Conservation (phyloP, 2,797 vertebrate species). For the Sebastes oblongus region DNA sequence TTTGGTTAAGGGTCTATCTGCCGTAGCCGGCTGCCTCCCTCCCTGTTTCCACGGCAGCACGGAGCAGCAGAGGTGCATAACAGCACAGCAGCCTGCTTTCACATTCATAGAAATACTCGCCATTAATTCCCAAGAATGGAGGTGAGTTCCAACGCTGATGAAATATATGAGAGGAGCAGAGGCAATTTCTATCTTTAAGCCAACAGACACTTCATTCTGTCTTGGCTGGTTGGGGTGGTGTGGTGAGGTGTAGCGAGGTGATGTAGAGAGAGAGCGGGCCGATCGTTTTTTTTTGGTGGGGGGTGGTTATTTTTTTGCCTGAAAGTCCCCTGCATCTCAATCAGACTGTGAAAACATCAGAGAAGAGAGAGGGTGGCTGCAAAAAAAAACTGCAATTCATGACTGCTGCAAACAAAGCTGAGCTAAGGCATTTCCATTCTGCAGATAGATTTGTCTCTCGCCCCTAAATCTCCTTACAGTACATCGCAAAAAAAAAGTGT, state of each 20-base stretch:
- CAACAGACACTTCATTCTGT: constrained; percentile 74
- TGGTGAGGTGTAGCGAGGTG: constrained; percentile 31
- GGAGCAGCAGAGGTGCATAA: constrained; percentile 42
- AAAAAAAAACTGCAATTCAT: constrained; percentile 11
- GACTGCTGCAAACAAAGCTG: constrained; percentile 33
- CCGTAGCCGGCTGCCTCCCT: constrained; percentile 49
- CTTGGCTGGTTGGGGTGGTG: constrained; percentile 33
- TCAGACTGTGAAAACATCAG: constrained; percentile 50
- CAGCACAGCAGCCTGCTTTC: constrained; percentile 75
- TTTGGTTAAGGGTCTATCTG: constrained; percentile 17
- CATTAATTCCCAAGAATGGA: constrained; percentile 80
- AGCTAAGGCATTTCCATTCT: constrained; percentile 1
- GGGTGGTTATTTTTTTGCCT: background rate
- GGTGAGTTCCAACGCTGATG: constrained; percentile 77
- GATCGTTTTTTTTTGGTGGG: background rate
- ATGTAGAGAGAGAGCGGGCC: constrained; percentile 1
- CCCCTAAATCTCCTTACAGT: constrained; percentile 46
- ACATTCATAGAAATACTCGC: constrained; percentile 84
- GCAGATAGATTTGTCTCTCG: constrained; percentile 33
- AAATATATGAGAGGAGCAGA: constrained; percentile 78
- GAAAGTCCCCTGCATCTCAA: constrained; percentile 49
- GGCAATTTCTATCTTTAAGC: constrained; percentile 81
- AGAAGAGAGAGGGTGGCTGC: background rate
- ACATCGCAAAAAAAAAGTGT: constrained; percentile 27
- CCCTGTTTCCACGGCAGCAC: constrained; percentile 68